phyloP scores from a whole-genome alignment of 2,113 vertebrate species.

The Sturnus vulgaris region DNA sequence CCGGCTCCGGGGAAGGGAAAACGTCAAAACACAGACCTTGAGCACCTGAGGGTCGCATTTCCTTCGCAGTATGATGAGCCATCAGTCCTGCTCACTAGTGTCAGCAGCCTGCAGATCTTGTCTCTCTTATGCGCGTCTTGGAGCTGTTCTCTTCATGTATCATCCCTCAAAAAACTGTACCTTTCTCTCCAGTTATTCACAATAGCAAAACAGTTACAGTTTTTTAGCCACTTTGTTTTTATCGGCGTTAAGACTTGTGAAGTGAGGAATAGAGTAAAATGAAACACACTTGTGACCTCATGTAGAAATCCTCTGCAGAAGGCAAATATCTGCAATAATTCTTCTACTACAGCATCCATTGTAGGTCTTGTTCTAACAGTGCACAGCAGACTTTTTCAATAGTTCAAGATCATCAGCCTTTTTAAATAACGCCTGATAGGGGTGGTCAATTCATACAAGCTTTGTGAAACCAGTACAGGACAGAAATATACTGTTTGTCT shows the following conservation, averaged over 20 bases:
- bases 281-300: background rate
- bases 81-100: accelerated
- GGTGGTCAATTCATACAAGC: background rate
- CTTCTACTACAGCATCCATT: background rate
- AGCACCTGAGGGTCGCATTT: accelerated
- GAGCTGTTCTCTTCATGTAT: background rate
- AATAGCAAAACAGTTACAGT: background rate
- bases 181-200: background rate
- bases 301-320: background rate
- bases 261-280: background rate
- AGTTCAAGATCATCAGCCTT: background rate
- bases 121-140: accelerated
- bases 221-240: background rate
- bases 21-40: accelerated
- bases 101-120: accelerated
- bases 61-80: accelerated
- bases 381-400: background rate
- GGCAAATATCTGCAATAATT: background rate
- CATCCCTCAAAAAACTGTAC: background rate
- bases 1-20: background rate
- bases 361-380: background rate
- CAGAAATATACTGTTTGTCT: background rate
- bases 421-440: background rate
- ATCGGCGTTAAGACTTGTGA: background rate
- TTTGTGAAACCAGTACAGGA: background rate